Base-by-base conservation (phyloP, 2,113 vertebrate genomes). In the Pyrgilauda ruficollis region DNA sequence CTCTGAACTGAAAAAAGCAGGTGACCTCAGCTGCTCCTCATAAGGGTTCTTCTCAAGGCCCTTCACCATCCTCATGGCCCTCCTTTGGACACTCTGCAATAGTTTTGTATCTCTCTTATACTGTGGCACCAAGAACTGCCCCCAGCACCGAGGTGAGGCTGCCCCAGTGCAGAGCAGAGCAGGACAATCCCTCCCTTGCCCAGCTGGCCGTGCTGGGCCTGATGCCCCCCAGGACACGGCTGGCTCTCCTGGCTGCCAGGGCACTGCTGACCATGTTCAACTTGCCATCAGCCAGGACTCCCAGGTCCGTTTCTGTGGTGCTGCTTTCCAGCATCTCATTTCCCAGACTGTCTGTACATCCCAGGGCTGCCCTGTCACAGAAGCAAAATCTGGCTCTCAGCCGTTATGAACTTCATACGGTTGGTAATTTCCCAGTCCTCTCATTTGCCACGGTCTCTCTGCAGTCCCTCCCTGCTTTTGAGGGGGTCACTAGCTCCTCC, bases 251-350 rank as follows among this genome's bases (percentile, higher is more conserved):
- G 56, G 31, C 67, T 83, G 31, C 21, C 56, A 21, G 67, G 46
- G 31, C 46, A 31, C 46, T 53, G 80, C 67, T 63, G 56, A 4
- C 5, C 4, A 1, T 4, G 4, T 31, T 31, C 27, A 53, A 0
- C 6, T 46, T 27, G 27, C 6, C 49, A 14, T 1, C 0, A 0
- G 0, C 16, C 13, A 31, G 33, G 13, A 7, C 8, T 2, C 16
- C 0, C 4, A 17, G 26, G 13, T 43, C 13, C 21, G 4, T 44
- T 62, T 62, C 47, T 24, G 8, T 0, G 0, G 8, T 0, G 0
- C 21, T 53, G 33, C 56, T 63, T 63, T 22, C 39, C 39, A 63
- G 3, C 4, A 4, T 46, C 33, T 33, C 39, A 11, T 22, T 84
- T 11, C 11, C 2, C 33, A 14, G 17, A 46, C 27, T 44, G 11